Base-by-base conservation (phyloP, 2,888 invertebrate species). In the Tenthredo distinguenda region DNA sequence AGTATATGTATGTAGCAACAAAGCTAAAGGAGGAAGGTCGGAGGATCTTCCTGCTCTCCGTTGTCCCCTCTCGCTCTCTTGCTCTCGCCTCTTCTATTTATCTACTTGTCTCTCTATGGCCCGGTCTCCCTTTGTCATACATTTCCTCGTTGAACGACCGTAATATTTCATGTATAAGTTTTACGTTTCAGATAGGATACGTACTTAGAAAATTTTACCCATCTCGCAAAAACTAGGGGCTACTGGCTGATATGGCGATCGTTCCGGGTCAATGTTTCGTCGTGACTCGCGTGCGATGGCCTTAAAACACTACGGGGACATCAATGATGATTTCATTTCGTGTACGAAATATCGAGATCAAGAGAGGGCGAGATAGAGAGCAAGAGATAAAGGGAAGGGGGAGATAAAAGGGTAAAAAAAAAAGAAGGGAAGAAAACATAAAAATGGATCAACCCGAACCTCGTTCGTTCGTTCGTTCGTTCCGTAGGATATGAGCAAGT, bases 331-430 rank as follows among this genome's bases (percentile, higher is more conserved):
- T 31, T 31, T 3, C n/a, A 62, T 62, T 62, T 62, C 26, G 0
- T 55, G 74, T 43, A 82, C 47, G 74, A 34, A 37, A 31, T 55
- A 65, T n/a, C n/a, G 55, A 55, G 55, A 55, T 55, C n/a, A 55
- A 55, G 7, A n/a, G n/a, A 55, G 55, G n/a, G 7, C 1, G 55
- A n/a, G 55, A 55, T 21, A 55, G 21, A 55, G 74, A 71, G 31
- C 26, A 40, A 74, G 12, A 1, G 15, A 18, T 26, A 12, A 18
- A 40, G 40, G 2, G 21, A 31, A 50, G 68, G 85, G 84, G 86
- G 86, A 84, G 86, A 85, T 85, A 85, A 83, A 85, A 55, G 85
- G 76, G 62, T 31, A 87, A 81, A 86, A 87, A 26, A 12, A 21
- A 3, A 4, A 12, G 15, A 15, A 68, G 26, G 26, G 31, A 68